A percentile compares a stretch with the other conserved stretches of the same genome.
phyloP scores from a whole-genome alignment of 2,888 invertebrate genomes.

The Drosophila melanocephala region DNA sequence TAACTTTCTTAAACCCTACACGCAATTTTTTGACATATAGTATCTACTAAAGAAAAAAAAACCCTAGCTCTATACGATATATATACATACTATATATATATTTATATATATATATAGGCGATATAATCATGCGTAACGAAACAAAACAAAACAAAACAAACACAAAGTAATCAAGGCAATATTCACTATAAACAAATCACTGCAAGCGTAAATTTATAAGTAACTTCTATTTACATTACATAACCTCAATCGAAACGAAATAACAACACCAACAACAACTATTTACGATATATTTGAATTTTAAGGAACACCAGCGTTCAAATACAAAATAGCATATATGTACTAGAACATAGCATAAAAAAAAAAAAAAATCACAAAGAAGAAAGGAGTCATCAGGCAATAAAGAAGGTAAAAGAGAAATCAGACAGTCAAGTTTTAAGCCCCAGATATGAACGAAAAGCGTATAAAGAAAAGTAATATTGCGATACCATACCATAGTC shows the following conservation, averaged over 20 bases:
- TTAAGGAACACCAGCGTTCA: constrained; percentile 54
- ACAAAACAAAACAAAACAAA: constrained; percentile 49
- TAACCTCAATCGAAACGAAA: constrained; percentile 37
- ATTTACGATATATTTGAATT: constrained; percentile 57
- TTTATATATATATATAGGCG: constrained; percentile 44
- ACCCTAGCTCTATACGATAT: constrained; percentile 18
- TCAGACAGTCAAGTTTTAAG: constrained; percentile 26
- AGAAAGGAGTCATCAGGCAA: constrained; percentile 38
- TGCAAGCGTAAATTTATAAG: constrained; percentile 64
- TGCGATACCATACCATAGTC: constrained; percentile 80
- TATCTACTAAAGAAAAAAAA: constrained; percentile 45
- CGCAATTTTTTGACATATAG: constrained; percentile 68
- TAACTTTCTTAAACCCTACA: constrained; percentile 60
- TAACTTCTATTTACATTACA: constrained; percentile 40
- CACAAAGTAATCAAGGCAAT: constrained; percentile 66
- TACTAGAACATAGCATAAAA: constrained; percentile 40
- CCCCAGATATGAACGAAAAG: constrained; percentile 13
- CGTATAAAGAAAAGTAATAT: constrained; percentile 27
- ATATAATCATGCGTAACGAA: constrained; percentile 68
- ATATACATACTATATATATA: constrained; percentile 13
- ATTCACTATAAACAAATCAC: constrained; percentile 64
- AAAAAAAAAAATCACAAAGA: constrained; percentile 1
- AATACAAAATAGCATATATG: constrained; percentile 35
- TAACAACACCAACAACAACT: constrained; percentile 30
- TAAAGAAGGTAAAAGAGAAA: constrained; percentile 23